Evolutionary conservation across 2,113 vertebrate species (phyloP).

Genomic region (Crotalus helleri): DNA sequence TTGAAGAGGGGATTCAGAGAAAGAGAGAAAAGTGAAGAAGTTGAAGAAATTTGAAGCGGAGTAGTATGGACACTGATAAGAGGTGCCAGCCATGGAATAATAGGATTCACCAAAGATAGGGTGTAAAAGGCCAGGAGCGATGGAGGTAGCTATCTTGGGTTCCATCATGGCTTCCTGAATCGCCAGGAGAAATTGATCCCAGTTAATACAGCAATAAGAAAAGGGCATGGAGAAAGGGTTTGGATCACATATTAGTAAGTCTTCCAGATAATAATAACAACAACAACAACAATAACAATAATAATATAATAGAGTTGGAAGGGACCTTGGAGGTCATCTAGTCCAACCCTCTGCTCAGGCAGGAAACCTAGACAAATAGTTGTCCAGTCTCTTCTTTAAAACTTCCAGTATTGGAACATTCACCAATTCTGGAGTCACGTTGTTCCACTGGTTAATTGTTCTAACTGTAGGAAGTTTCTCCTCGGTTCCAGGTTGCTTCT

Average conservation of each 20-base stretch:
- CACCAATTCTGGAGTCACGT: too few species aligned
- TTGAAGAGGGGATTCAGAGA: not conserved
- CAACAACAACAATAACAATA: accelerated
- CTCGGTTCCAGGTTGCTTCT: too few species aligned
- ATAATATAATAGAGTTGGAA: too few species aligned
- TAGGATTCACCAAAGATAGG: not conserved
- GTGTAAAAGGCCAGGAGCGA: not conserved
- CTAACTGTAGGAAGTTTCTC: too few species aligned
- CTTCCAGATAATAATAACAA: not conserved
- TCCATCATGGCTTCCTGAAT: not conserved
- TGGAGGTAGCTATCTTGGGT: not conserved
- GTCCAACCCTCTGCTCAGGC: too few species aligned
- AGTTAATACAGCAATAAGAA: not conserved
- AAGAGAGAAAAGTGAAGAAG: not conserved
- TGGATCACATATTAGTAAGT: not conserved
- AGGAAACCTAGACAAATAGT: too few species aligned
- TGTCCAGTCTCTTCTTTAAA: too few species aligned
- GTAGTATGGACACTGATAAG: not conserved
- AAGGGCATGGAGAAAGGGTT: not conserved
- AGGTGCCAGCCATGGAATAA: not conserved
- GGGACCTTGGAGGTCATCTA: too few species aligned
- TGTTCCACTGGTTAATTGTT: too few species aligned
- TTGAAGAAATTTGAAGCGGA: not conserved
- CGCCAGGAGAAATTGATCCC: not conserved
- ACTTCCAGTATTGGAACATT: too few species aligned